Evolutionary conservation across 2,888 invertebrate genomes (phyloP).

Genomic region (Linnaemya tessellans): DNA sequence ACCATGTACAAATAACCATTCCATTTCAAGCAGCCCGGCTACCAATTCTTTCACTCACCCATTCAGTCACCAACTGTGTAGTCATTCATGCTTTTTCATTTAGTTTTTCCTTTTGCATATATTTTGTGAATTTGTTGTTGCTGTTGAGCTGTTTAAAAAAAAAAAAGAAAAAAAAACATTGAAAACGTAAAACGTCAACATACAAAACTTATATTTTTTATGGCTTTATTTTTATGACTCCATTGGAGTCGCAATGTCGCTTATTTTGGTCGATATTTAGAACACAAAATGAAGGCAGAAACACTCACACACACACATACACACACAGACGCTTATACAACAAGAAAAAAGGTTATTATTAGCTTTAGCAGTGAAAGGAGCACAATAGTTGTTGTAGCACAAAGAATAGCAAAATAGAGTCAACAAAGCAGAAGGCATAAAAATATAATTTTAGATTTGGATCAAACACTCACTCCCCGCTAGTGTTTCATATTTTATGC

Average conservation of each 20-base stretch:
- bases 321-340: not conserved
- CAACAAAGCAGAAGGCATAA: conserved; percentile 56
- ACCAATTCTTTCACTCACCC: conserved; percentile 16
- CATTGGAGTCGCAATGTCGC: conserved; percentile 80
- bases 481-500: not conserved
- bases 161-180: not conserved
- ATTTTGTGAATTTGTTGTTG: not conserved
- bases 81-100: conserved; percentile 54
- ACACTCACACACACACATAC: not conserved
- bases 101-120: conserved; percentile 1
- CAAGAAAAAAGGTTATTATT: conserved; percentile 53
- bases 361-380: conserved; percentile 65
- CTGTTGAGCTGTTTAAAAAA: conserved; percentile 14
- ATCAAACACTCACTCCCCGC: conserved; percentile 6
- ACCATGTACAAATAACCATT: conserved; percentile 57
- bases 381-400: conserved; percentile 29
- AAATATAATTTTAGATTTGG: conserved; percentile 52
- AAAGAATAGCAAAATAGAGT: conserved; percentile 33
- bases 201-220: conserved; percentile 66
- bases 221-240: conserved; percentile 78
- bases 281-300: conserved; percentile 35
- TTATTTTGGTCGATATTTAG: conserved; percentile 69
- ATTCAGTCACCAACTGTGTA: conserved; percentile 7
- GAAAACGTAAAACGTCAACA: conserved; percentile 65
- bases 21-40: conserved; percentile 10